Evolutionary conservation across 2,888 invertebrate species (phyloP), one percentile per base, ranked within the genome.

Genomic region (Xestoiulus laeticollis): DNA sequence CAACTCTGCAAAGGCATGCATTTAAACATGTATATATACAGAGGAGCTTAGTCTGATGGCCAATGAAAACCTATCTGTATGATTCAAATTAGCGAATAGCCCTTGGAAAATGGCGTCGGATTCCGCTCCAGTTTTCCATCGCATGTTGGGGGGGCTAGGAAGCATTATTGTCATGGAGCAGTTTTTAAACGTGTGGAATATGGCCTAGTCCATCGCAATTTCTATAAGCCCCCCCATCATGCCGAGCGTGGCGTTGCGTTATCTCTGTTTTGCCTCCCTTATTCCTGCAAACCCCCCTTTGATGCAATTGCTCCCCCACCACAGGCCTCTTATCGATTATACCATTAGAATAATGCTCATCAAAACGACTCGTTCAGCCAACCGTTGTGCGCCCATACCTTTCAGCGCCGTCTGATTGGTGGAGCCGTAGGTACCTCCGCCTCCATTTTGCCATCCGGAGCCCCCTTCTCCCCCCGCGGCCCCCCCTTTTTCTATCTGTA

Each of bases 121-220:
- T 59, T 59, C n/a, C n/a, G 59, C n/a, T 59, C 59, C 59, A 59
- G 59, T 59, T 59, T 48, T 48, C 59, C n/a, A 59, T 59, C 59
- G 59, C n/a, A 48, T 16, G 48, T 38, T 3, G 48, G 59, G n/a
- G n/a, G 59, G n/a, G n/a, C 83, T 83, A 1, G n/a, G n/a, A n/a
- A 83, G 83, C 19, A 30, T 33, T 83, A 38, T 83, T 83, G 38
- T 83, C 38, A 83, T 83, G 32, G 32, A 83, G 83, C 38, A 32
- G 83, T 83, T 83, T 83, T 30, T 26, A 19, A 59, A 83, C 83
- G 83, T 83, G 83, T 83, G 83, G 83, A 83, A 83, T 83, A 83
- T 83, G 83, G 83, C 83, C 38, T 83, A 38, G 83, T 83, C 83
- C 83, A 83, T 83, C 83, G 83, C 83, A 83, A 83, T 83, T 83